Evolutionary conservation across 2,797 vertebrate species (phyloP).

Genomic region (Melanotaenia trifasciata): DNA sequence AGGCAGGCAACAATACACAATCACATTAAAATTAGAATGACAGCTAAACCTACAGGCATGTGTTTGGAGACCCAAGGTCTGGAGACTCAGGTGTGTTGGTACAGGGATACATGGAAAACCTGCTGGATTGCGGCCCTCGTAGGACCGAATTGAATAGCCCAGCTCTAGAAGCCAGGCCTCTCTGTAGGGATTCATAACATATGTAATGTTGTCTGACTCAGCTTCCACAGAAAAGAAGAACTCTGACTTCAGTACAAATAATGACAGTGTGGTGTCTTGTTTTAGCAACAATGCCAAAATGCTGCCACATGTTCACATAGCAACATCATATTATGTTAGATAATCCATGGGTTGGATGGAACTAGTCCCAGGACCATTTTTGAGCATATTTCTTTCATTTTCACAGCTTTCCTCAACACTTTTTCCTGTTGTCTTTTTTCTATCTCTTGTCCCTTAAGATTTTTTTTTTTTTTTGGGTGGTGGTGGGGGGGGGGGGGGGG

Average conservation of each 20-base stretch:
- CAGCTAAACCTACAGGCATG: no score
- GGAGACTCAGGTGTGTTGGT: no score
- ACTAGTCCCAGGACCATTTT: not conserved
- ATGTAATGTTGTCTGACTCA: no score
- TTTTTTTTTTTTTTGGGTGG: slow-evolving; percentile 19
- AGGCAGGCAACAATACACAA: no score
- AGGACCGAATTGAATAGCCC: no score
- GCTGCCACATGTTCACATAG: not conserved
- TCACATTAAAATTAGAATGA: no score
- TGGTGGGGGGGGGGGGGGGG: no score
- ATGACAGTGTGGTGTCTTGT: not conserved
- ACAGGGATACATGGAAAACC: no score
- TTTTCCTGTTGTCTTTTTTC: not conserved
- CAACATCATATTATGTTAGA: not conserved
- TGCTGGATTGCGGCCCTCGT: no score
- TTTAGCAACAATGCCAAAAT: not conserved
- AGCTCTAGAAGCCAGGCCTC: no score
- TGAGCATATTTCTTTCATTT: slow-evolving; percentile 6
- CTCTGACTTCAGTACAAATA: not conserved
- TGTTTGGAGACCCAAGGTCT: no score
- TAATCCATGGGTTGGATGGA: not conserved
- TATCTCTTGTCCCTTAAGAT: slow-evolving; percentile 10
- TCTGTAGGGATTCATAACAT: no score
- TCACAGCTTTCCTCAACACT: slow-evolving; percentile 12
- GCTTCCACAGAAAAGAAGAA: not conserved